Conservation (phyloP, 2,888 invertebrate genomes). For the Hofmannophila pseudospretella region DNA sequence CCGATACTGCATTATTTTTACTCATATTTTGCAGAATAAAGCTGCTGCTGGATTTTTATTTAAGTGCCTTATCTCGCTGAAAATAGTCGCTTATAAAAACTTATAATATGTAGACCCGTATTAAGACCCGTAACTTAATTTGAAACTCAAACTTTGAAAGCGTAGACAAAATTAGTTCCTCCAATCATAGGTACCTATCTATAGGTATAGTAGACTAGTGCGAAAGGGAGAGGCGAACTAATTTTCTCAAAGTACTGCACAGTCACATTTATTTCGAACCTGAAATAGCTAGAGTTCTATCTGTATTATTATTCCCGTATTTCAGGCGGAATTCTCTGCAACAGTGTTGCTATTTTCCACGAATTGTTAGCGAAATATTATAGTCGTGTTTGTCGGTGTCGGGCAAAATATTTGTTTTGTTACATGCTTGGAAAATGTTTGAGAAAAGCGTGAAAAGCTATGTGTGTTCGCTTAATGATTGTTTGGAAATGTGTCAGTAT, state of each 20-base stretch:
- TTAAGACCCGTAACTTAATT: no score
- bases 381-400: constrained; percentile 43
- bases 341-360: constrained; percentile 46
- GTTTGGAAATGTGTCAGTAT: not conserved
- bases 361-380: constrained; percentile 34
- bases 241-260: constrained; percentile 10
- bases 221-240: no score
- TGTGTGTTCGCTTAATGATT: not conserved
- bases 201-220: no score
- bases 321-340: constrained; percentile 21
- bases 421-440: not conserved
- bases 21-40: constrained; percentile 1
- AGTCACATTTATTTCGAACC: constrained; percentile 11
- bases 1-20: constrained; percentile 8
- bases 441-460: constrained; percentile 1
- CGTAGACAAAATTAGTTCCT: no score
- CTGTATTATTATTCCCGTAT: constrained; percentile 7
- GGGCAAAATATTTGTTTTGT: constrained; percentile 4
- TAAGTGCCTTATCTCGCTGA: not conserved
- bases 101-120: no score
- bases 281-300: constrained; percentile 9
- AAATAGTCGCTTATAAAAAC: no score
- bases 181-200: no score
- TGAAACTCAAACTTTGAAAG: no score
- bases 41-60: not conserved